Conservation (phyloP, 2,113 vertebrate species). For the Phyllostomus hastatus region DNA sequence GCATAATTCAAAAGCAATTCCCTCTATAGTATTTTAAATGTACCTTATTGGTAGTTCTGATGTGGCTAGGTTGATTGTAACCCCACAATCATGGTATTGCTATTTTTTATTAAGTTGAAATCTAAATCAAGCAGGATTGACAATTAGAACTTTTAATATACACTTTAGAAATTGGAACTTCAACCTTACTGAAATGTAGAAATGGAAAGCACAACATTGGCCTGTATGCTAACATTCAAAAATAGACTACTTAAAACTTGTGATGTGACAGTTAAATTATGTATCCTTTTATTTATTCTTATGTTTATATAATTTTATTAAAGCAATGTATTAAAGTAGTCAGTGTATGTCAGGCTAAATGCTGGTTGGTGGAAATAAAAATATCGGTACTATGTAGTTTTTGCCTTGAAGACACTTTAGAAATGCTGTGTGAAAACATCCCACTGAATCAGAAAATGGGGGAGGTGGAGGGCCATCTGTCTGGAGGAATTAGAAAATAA, state of each 20-base stretch:
- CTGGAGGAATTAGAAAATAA: background rate
- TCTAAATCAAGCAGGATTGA: background rate
- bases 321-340: background rate
- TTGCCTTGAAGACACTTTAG: background rate
- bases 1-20: constrained; percentile 17
- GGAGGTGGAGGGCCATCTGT: background rate
- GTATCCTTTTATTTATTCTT: background rate
- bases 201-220: background rate
- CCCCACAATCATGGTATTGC: background rate
- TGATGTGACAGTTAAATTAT: background rate
- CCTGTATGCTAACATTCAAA: background rate
- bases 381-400: background rate
- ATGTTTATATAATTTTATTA: background rate
- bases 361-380: background rate
- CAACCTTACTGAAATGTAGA: background rate
- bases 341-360: background rate
- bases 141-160: background rate
- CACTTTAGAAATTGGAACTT: background rate
- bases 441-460: background rate
- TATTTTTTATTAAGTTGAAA: background rate
- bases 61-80: background rate
- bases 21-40: background rate
- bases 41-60: background rate
- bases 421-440: background rate
- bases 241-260: background rate